Conservation (phyloP, 2,113 vertebrate species). For the Microcebus lehilahytsara region DNA sequence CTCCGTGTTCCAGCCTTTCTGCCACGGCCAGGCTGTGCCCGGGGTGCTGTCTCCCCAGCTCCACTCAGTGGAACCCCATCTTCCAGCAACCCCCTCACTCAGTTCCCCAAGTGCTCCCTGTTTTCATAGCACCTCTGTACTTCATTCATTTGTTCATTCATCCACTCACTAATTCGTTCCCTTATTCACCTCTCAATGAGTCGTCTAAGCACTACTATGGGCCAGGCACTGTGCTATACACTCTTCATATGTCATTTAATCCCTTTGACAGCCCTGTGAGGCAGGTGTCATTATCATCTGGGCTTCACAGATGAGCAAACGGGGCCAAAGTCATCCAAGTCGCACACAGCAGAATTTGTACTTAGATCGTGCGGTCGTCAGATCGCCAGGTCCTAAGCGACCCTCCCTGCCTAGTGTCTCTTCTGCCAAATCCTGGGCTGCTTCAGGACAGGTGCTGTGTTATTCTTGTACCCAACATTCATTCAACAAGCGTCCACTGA, state of each 20-base stretch:
- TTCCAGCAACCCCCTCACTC: background rate
- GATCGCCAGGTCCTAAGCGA: background rate
- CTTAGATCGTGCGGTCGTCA: background rate
- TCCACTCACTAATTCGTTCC: background rate
- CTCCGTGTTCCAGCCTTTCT: rapidly evolving
- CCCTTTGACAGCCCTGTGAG: rapidly evolving
- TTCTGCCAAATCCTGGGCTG: background rate
- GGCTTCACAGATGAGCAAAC: background rate
- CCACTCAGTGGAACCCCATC: rapidly evolving
- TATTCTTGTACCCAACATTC: background rate
- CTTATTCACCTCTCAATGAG: background rate
- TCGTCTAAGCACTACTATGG: background rate
- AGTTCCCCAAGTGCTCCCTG: background rate
- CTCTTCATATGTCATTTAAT: background rate
- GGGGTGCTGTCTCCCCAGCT: background rate
- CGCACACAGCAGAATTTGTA: rapidly evolving
- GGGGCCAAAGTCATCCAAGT: rapidly evolving
- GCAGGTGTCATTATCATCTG: background rate
- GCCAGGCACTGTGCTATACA: background rate
- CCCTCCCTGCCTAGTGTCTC: background rate
- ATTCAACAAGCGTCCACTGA: background rate
- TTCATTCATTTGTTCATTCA: background rate
- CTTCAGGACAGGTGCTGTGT: too few relatives aligned
- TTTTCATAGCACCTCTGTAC: too few relatives aligned
- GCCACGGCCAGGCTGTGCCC: background rate